Base-by-base conservation (phyloP, 2,888 invertebrate genomes). In the Andricus curvator region DNA sequence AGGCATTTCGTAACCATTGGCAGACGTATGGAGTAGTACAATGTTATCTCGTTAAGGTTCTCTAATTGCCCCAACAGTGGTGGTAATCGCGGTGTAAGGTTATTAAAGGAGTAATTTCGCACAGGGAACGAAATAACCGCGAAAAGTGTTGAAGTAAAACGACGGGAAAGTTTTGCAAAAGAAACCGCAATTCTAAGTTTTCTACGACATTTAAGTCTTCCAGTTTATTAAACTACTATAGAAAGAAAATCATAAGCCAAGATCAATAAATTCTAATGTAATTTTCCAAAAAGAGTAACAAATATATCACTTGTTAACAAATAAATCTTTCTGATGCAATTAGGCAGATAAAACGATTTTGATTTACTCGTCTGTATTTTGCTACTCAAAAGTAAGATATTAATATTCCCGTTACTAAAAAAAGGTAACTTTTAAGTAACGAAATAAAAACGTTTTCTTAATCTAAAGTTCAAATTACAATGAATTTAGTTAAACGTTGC, bases 41-140 rank as follows among this genome's bases (percentile, higher is more conserved):
- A 68, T 62, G 77, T 80, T 80, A 80, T 80, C 80, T 80, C 77
- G 77, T 80, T 80, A 80, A 77, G 77, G 80, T 60, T 67, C 48
- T 77, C 68, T 77, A 80, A 80, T 80, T 80, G 80, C 80, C 77
- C 77, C 48, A 62, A 67, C 68, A 68, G 67, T 65, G 41, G 77
- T 67, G 56, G 76, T 22, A 66, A 79, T 67, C 68, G 65, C 77
- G 41, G 37, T 37, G 44, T 77, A 77, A 80, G 80, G 77, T 77
- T 77, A 80, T 68, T 80, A 51, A 66, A 67, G 80, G 67, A 66
- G 48, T 77, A 56, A 65, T 74, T 74, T 74, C 56, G 56, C 51
- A 74, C 33, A 60, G 56, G 74, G 56, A 74, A 74, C 56, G 51
- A 60, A 74, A 74, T 60, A 74, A 74, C 33, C 29, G 29, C n/a